phyloP scores from a whole-genome alignment of 1,140 invertebrate genomes.

The Drosophila subobscura region DNA sequence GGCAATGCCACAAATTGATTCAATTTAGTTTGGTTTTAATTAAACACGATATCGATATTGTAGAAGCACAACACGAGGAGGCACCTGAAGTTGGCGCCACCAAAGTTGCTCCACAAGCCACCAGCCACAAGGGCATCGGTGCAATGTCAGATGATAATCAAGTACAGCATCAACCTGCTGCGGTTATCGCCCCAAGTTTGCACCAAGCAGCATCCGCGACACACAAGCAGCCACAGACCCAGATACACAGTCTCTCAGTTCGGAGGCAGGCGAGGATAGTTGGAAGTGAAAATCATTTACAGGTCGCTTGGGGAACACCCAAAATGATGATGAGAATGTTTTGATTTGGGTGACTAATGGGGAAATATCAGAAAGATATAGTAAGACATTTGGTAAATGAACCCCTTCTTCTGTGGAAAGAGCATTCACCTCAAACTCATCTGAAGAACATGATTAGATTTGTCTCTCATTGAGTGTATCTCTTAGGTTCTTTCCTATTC shows the following conservation, averaged over 20 bases:
- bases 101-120: slow-evolving; percentile 26
- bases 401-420: no score
- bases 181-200: slow-evolving; percentile 53
- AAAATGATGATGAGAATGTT: no score
- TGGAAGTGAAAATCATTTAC: slow-evolving; percentile 42
- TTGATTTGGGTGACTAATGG: no score
- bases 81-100: slow-evolving; percentile 36
- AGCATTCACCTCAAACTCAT: neutral
- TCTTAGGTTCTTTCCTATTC: no score
- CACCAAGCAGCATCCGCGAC: slow-evolving; percentile 22
- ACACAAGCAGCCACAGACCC: slow-evolving; percentile 24
- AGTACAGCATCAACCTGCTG: slow-evolving; percentile 67
- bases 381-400: no score
- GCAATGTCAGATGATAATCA: slow-evolving; percentile 61
- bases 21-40: slow-evolving; percentile 46
- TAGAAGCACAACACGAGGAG: slow-evolving; percentile 11
- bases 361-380: no score
- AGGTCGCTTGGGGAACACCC: no score
- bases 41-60: slow-evolving; percentile 68
- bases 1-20: slow-evolving; percentile 35
- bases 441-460: neutral
- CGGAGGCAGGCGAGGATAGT: neutral
- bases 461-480: no score
- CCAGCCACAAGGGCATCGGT: neutral
- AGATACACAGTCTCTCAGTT: slow-evolving; percentile 35